A percentile compares a stretch with the other conserved stretches of the same genome.
These are phyloP conservation scores for Pycnomerus fuliginosus DNA, from an alignment of 2,888 invertebrate genomes.

Conservation along the genomic window DNA sequence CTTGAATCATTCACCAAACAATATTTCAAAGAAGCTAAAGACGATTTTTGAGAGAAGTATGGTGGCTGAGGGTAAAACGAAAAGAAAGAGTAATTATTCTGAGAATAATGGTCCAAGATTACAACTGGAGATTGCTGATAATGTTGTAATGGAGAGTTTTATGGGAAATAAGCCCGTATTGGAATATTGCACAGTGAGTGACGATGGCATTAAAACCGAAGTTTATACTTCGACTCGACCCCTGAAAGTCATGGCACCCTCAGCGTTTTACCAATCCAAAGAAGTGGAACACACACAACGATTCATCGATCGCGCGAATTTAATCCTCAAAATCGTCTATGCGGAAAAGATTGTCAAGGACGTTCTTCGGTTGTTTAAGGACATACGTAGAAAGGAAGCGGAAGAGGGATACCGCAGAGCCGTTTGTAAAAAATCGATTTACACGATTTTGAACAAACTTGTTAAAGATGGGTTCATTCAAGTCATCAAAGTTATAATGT, in stretches of 20 bases:
- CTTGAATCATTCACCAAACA: not conserved
- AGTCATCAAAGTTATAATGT: slow-evolving; percentile 56
- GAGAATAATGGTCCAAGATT: slow-evolving; percentile 12
- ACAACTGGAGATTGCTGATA: slow-evolving; percentile 29
- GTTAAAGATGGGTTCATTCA: slow-evolving; percentile 60
- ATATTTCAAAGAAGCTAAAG: slow-evolving; percentile 1
- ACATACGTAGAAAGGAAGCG: slow-evolving; percentile 54
- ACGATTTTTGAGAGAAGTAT: slow-evolving; percentile 8
- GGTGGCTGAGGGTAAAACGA: slow-evolving; percentile 1
- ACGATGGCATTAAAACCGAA: slow-evolving; percentile 46
- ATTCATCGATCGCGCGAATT: slow-evolving; percentile 59
- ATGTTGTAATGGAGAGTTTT: slow-evolving; percentile 28
- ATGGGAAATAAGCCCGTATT: slow-evolving; percentile 40
- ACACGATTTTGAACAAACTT: slow-evolving; percentile 60
- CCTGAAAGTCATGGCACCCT: not conserved
- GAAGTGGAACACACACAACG: slow-evolving; percentile 32
- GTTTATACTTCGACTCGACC: slow-evolving; percentile 44
- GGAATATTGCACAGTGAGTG: slow-evolving; percentile 32
- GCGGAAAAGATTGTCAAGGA: slow-evolving; percentile 62
- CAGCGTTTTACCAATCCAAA: not conserved
- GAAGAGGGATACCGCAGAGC: slow-evolving; percentile 49
- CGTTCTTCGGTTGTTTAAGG: slow-evolving; percentile 53
- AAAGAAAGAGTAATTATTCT: slow-evolving; percentile 1
- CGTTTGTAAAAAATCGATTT: slow-evolving; percentile 66
- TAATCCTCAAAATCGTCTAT: slow-evolving; percentile 62